These are phyloP conservation scores for Acanthiza pusilla DNA, from an alignment of 2,797 vertebrate genomes.

Conservation along the genomic window DNA sequence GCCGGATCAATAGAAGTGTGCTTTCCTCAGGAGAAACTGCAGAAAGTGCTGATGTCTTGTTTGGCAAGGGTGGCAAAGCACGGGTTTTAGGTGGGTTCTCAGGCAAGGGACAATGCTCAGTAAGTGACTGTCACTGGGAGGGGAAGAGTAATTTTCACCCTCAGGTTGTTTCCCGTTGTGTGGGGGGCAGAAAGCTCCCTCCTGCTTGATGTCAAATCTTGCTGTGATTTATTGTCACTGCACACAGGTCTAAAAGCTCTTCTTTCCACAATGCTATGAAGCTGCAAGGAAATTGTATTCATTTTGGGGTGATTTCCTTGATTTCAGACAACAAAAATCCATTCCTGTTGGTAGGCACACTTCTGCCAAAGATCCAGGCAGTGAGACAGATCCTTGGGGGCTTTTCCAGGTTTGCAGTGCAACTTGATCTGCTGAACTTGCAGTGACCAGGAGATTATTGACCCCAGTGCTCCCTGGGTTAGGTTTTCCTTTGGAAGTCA, in stretches of 20 bases:
- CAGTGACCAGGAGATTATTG: background rate
- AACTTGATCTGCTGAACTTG: background rate
- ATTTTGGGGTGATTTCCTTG: background rate
- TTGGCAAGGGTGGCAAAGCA: background rate
- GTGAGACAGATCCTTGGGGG: background rate
- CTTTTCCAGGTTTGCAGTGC: background rate
- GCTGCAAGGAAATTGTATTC: background rate
- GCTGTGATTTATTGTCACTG: background rate
- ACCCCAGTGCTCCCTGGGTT: background rate
- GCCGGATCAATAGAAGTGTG: background rate
- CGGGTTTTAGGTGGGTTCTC: background rate
- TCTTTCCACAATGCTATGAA: background rate
- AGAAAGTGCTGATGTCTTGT: background rate
- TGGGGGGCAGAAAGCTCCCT: background rate
- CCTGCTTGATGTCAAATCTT: background rate
- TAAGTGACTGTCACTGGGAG: background rate
- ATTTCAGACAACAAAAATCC: background rate
- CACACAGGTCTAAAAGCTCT: background rate
- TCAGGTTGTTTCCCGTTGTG: accelerated
- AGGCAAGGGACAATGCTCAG: background rate
- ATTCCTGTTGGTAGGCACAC: background rate
- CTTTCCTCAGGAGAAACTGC: background rate
- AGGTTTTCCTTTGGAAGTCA: background rate
- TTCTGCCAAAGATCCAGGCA: background rate
- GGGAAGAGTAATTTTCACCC: background rate